These are phyloP conservation scores for Phylloscopus whistleri DNA, from an alignment of 2,113 vertebrate genomes.

Conservation along the genomic window DNA sequence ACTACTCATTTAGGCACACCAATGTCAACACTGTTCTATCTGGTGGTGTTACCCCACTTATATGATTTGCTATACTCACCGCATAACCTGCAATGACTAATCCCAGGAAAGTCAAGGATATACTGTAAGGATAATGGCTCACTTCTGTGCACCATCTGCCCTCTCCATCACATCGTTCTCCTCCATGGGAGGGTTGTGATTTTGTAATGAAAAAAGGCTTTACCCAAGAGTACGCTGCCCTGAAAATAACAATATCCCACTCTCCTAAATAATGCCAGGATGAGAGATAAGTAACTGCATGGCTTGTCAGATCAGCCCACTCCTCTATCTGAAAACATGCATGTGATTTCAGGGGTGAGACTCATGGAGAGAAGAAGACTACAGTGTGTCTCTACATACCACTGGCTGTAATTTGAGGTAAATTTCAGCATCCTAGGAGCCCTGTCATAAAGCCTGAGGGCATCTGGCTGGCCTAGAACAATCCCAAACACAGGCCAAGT, in stretches of 20 bases:
- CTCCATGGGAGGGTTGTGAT: not conserved
- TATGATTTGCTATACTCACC: not conserved
- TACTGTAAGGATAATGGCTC: not conserved
- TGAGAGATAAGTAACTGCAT: not conserved
- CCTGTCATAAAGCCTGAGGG: not conserved
- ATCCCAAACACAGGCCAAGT: not conserved
- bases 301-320: not conserved
- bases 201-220: not conserved
- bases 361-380: not conserved
- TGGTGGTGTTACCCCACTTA: not conserved
- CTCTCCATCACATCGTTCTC: not conserved
- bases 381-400: not conserved
- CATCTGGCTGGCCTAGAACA: slow-evolving; percentile 19
- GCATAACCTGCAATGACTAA: not conserved
- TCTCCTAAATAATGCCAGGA: not conserved
- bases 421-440: not conserved
- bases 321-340: not conserved
- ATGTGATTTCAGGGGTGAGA: not conserved
- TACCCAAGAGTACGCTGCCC: not conserved
- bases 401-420: not conserved
- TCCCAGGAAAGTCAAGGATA: not conserved
- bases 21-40: not conserved
- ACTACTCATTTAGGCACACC: not conserved
- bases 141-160: not conserved
- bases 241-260: not conserved